Percentiles rank a stretch among this genome's conserved stretches.
These are phyloP conservation scores for Ageneiosus marmoratus DNA, from an alignment of 2,113 vertebrate species.

Conservation along the genomic window DNA sequence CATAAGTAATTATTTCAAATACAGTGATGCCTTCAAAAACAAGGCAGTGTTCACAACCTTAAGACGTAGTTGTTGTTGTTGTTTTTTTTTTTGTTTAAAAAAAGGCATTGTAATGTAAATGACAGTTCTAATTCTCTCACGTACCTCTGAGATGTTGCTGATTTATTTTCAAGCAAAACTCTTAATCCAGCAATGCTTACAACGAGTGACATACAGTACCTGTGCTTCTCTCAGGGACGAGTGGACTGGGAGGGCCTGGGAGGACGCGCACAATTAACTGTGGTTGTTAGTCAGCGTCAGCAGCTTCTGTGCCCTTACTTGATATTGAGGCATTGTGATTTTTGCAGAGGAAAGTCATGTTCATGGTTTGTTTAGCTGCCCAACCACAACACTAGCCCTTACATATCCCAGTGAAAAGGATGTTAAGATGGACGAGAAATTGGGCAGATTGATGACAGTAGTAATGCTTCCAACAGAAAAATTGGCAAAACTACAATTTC, in stretches of 20 bases:
- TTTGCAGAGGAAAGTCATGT: constrained; percentile 65
- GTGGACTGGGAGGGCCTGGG: constrained; percentile 46
- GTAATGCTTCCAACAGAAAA: constrained; percentile 45
- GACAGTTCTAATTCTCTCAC: constrained; percentile 51
- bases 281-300: constrained; percentile 65
- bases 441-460: constrained; percentile 47
- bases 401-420: constrained; percentile 72
- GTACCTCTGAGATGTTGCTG: constrained; percentile 45
- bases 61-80: constrained; percentile 31
- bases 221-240: constrained; percentile 68
- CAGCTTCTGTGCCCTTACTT: constrained; percentile 63
- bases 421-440: constrained; percentile 66
- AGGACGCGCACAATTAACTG: constrained; percentile 63
- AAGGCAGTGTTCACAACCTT: constrained; percentile 56
- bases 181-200: constrained; percentile 52
- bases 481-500: constrained; percentile 63
- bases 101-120: constrained; percentile 53
- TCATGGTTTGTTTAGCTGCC: constrained; percentile 74
- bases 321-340: constrained; percentile 72
- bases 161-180: constrained; percentile 57
- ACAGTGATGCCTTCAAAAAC: constrained; percentile 52
- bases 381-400: constrained; percentile 80
- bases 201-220: constrained; percentile 56
- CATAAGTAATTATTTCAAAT: constrained; percentile 39
- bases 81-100: not conserved